Conservation (phyloP, 2,888 invertebrate species). For the Pachymerium ferrugineum region DNA sequence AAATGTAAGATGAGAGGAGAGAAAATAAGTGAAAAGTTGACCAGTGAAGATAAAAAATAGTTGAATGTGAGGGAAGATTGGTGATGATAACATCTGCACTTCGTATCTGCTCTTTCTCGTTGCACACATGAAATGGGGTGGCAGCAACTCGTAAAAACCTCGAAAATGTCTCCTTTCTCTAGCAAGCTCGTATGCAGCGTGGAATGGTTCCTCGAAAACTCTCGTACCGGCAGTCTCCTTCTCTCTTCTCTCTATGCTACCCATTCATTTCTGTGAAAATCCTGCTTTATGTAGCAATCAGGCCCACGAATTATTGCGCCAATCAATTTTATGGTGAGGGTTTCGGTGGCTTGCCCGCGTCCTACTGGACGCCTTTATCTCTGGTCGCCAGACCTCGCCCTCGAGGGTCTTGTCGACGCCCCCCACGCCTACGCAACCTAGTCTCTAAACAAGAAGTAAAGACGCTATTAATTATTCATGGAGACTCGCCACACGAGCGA, state of each 20-base stretch:
- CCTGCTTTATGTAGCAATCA: constrained; percentile 33
- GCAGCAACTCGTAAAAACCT: constrained; percentile 22
- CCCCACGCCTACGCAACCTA: constrained; percentile 13
- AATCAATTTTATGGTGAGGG: constrained; percentile 30
- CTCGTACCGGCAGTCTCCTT: not conserved
- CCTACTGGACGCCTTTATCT: constrained; percentile 30
- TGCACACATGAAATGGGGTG: constrained; percentile 16
- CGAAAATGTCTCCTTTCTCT: constrained; percentile 23
- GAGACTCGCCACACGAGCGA: constrained; percentile 27
- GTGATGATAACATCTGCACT: constrained; percentile 19
- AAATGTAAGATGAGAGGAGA: not conserved
- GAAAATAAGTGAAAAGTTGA: not conserved
- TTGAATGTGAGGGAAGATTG: constrained; percentile 17
- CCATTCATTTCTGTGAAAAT: constrained; percentile 31
- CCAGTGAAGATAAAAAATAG: not conserved
- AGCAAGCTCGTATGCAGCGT: not conserved
- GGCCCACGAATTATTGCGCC: not conserved
- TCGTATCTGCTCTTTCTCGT: constrained; percentile 22
- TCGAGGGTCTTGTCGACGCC: constrained; percentile 20
- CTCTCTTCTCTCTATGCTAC: constrained; percentile 1
- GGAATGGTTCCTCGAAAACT: constrained; percentile 20
- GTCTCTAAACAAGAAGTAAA: constrained; percentile 25
- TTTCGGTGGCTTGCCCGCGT: constrained; percentile 25
- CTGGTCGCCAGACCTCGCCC: constrained; percentile 32
- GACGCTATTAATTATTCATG: constrained; percentile 22